Evolutionary conservation across 2,113 vertebrate species (phyloP), one percentile per base, ranked within the genome.

Genomic region (Agapornis roseicollis): DNA sequence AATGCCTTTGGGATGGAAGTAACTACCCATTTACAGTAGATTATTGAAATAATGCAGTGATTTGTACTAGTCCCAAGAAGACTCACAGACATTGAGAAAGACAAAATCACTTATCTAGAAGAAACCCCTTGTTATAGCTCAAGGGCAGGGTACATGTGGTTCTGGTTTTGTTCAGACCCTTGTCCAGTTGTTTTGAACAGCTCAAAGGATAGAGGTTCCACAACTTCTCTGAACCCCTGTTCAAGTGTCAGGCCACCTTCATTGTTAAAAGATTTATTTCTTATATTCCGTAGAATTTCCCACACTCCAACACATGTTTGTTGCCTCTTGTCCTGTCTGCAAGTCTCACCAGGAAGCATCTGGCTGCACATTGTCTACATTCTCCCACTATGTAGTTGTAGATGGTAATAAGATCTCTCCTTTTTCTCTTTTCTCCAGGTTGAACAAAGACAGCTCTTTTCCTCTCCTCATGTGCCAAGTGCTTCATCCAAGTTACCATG

Each of bases 401-500:
- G 35, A 15, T 15, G 6, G 29, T 37, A 35, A 1, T 27, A 35
- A 60, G 49, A 5, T 49, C 6, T 68, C 22, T 29, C 22, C 20
- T 4, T 13, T 13, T 10, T 19, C 24, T 25, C n/a, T 31, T 13
- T 60, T 41, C 24, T 64, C 31, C 22, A 72, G 47, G 10, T 11
- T 92, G n/a, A 64, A 19, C 31, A 49, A 52, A 31, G 13, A 17
- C 23, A 46, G 39, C 17, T 76, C 23, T 63, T 8, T 3, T 27
- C 6, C 13, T 73, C 53, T 44, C 31, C 33, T 52, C 11, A 8
- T 13, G 4, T 6, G 22, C 18, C 0, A 0, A 6, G 6, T 64
- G 29, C 39, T 85, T 12, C 31, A 60, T 80, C 52, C 58, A 71
- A 0, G 10, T 31, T 35, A 9, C 1, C 22, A 10, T 6, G 8